Base-by-base conservation (phyloP, 2,888 invertebrate species). In the Polia nebulosa region DNA sequence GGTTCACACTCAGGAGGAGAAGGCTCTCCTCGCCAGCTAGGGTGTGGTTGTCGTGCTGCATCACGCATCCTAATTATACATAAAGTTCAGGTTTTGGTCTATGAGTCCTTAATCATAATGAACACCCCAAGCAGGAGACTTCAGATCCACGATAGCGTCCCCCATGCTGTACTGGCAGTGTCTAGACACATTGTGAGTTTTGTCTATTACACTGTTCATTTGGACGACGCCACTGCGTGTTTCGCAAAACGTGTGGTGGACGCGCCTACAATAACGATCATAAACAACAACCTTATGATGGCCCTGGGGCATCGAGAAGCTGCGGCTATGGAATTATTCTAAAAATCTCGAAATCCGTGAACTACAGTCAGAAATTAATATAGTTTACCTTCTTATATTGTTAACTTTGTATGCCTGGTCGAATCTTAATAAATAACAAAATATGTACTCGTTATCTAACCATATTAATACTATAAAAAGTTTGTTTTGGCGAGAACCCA, bases 1-100 rank as follows among this genome's bases (percentile, higher is more conserved):
- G 25, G 66, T 71, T 13, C 70, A 79, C 44, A 80, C 78, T 15
- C 78, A 78, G 51, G 61, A 56, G 17, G 78, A 78, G 7, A 78
- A 79, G 22, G n/a, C 45, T 29, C 7, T 13, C 29, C 62, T 75
- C 1, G 36, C 3, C 6, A 22, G 25, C 9, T 52, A 62, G 47
- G 66, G n/a, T 79, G 71, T 39, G 76, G 78, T 13, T 25, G 22
- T 2, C 79, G 70, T 0, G 2, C 11, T 5, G 79, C 39, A 8
- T 79, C 79, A 2, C 58, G 65, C 29, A 55, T 29, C 6, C 45
- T 78, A 7, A 78, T 79, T 22, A 78, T 78, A 49, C 78, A 77
- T 32, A 78, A 77, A 47, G 63, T 74, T 20, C 76, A 78, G 61
- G 76, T 78, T 29, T 51, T 73, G 22, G 67, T 77, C 2, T 56